Percentiles rank a stretch among this genome's conserved stretches.
Conservation (phyloP, 2,888 invertebrate species). For the Leptogaster cylindrica region DNA sequence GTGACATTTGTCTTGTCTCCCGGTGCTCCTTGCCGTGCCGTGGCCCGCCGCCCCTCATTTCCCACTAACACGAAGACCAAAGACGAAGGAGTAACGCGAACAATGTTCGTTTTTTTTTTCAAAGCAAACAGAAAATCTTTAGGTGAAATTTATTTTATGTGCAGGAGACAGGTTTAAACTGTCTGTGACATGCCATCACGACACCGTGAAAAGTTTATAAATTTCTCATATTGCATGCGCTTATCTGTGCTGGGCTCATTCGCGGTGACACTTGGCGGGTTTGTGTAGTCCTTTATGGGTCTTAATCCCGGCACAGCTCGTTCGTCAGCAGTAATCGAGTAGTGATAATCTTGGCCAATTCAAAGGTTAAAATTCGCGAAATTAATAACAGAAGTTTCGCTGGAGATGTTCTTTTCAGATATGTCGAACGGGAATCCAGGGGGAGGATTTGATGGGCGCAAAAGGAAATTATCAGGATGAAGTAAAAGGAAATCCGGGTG, state of each 20-base stretch:
- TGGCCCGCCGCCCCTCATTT: background rate
- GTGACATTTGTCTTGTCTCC: conserved; percentile 35
- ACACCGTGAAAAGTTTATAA: conserved; percentile 40
- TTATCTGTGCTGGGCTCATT: conserved; percentile 28
- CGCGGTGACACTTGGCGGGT: conserved; percentile 10
- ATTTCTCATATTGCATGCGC: conserved; percentile 41
- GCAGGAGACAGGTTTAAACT: conserved; percentile 40
- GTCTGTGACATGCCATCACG: conserved; percentile 38
- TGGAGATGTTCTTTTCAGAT: background rate
- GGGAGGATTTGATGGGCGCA: conserved; percentile 10
- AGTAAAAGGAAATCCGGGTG: conserved; percentile 34
- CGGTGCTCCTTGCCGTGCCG: conserved; percentile 13
- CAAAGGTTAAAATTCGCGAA: conserved; percentile 4
- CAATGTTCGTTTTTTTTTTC: conserved; percentile 7
- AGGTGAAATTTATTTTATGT: conserved; percentile 41
- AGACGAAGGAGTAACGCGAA: background rate
- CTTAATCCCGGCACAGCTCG: conserved; percentile 24
- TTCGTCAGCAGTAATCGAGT: conserved; percentile 11
- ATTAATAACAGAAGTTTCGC: conserved; percentile 10
- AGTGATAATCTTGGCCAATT: conserved; percentile 18
- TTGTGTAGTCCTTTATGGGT: conserved; percentile 16
- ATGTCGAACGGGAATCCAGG: background rate
- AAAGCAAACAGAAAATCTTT: conserved; percentile 33
- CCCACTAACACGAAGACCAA: background rate
- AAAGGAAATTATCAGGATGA: conserved; percentile 32